phyloP scores from a whole-genome alignment of 2,113 vertebrate genomes.

The Erinaceus europaeus region DNA sequence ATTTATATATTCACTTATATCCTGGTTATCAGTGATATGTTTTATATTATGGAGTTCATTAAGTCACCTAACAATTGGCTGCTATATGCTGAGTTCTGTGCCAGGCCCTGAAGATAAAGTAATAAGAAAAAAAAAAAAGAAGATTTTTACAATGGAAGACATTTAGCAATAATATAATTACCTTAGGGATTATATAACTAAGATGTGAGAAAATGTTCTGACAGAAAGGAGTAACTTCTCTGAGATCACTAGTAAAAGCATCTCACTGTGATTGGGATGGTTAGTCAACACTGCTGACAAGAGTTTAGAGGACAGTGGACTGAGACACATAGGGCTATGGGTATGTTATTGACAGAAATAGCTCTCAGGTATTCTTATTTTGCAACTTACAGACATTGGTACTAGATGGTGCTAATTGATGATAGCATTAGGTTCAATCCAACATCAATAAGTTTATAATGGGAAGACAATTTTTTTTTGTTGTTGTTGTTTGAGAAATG shows the following conservation, averaged over 20 bases:
- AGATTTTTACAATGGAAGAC: background rate
- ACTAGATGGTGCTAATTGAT: background rate
- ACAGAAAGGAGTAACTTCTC: background rate
- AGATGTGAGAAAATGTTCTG: background rate
- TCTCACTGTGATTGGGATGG: background rate
- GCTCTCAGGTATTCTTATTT: background rate
- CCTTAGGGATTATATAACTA: background rate
- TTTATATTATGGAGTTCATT: background rate
- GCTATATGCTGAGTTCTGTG: background rate
- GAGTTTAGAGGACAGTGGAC: background rate
- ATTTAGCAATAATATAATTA: background rate
- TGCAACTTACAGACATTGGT: background rate
- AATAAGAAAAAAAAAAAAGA: background rate
- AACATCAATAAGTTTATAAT: too few species aligned
- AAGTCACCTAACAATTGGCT: background rate
- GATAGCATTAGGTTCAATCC: background rate
- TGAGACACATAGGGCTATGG: background rate
- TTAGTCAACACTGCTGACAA: background rate
- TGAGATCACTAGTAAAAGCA: background rate
- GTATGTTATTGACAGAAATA: background rate
- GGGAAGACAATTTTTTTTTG: too few species aligned
- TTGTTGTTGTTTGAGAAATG: too few species aligned
- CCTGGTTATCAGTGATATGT: background rate
- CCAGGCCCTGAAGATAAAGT: background rate
- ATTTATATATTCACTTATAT: background rate